Evolutionary conservation across 2,797 vertebrate species (phyloP), one percentile per base, ranked within the genome.

Genomic region (Pipistrellus pipistrellus): DNA sequence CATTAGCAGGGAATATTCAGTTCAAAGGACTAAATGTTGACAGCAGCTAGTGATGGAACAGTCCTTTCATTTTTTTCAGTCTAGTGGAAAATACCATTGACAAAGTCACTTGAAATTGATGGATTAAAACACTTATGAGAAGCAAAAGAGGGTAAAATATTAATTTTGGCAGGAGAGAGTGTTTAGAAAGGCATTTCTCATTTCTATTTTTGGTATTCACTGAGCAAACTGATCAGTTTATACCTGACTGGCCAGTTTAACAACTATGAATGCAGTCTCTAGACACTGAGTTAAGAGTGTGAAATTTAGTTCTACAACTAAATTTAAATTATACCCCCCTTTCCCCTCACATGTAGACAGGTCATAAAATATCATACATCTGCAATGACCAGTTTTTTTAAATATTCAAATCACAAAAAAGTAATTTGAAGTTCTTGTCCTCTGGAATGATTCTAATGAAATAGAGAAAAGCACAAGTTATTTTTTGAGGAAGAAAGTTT

Each of bases 31-130:
- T 57, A 69, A 82, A 41, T 46, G 68, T 68, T 95, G 83, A 94
- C 48, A 95, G 83, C 69, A 93, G 75, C 57, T 92, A 87, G 32
- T 48, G 62, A 87, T 17, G 64, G 38, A 93, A 55, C 44, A 77
- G 48, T 78, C 72, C n/a, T 76, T 72, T 53, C 48, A 84, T 62
- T 72, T 95, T 66, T 88, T 85, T 71, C 57, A 84, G 30, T 64
- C 75, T 90, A 53, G 62, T 77, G 55, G 88, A 90, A 96, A 94
- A 85, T 78, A 46, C 30, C 27, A 93, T 88, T 76, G 62, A 88
- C 48, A 92, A 85, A 96, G 27, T 94, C 84, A 95, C 46, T 95
- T 93, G 75, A 91, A 85, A 93, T 83, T 75, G 75, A 85, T 76
- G 51, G 35, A 88, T 53, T 66, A 8, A 88, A 95, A 94, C 38